phyloP scores from a whole-genome alignment of 2,113 vertebrate species.

The Laticauda colubrina region DNA sequence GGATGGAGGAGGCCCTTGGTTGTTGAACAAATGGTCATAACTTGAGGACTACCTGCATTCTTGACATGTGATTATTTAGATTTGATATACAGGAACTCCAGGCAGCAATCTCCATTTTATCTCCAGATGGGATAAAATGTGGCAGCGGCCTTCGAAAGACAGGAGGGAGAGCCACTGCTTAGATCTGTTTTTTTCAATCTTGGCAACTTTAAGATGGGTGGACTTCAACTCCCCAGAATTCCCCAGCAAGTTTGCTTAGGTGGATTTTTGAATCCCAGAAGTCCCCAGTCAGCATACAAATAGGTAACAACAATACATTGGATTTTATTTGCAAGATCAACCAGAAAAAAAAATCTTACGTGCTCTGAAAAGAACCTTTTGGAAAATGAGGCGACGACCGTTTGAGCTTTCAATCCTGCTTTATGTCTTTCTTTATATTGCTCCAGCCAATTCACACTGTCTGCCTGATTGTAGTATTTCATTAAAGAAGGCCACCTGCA shows the following conservation, averaged over 20 bases:
- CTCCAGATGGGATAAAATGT: neutral
- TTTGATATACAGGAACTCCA: neutral
- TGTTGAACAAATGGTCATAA: neutral
- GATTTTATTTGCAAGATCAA: neutral
- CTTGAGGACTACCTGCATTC: neutral
- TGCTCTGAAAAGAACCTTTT: constrained; percentile 95
- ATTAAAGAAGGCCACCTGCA: constrained; percentile 91
- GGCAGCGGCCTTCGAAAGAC: neutral
- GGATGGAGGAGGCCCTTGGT: too few relatives aligned
- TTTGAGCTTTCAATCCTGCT: constrained; percentile 85
- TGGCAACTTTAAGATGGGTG: neutral
- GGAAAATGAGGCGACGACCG: constrained; percentile 89
- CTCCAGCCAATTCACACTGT: constrained; percentile 87
- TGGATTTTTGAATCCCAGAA: too few relatives aligned
- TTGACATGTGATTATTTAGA: neutral
- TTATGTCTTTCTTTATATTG: constrained; percentile 89
- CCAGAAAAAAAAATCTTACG: constrained; percentile 69
- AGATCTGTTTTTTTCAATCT: neutral
- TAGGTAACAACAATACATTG: neutral
- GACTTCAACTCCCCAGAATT: too few relatives aligned
- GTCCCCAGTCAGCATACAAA: neutral
- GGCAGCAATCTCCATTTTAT: neutral
- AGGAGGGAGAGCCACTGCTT: neutral
- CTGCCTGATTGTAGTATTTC: constrained; percentile 87
- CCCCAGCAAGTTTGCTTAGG: too few relatives aligned